phyloP scores from a whole-genome alignment of 2,113 vertebrate genomes.

The Montifringilla adamsi region DNA sequence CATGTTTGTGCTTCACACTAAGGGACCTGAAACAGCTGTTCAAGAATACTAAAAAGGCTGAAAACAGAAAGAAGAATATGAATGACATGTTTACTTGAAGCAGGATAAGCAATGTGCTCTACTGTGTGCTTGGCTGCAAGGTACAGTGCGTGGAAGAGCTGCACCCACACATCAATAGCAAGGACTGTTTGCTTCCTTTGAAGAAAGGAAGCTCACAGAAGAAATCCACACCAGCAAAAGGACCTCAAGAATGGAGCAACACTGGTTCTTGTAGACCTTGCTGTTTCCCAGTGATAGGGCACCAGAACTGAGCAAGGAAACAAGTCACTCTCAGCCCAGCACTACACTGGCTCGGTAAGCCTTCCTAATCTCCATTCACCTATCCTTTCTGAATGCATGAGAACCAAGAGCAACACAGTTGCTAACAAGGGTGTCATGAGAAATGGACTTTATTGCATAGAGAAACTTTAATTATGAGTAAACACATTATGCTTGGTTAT shows the following conservation, averaged over 20 bases:
- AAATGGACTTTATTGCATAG: background rate
- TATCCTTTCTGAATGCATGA: background rate
- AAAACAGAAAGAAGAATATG: background rate
- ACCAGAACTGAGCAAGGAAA: background rate
- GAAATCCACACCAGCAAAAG: background rate
- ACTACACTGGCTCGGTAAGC: background rate
- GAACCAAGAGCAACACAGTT: background rate
- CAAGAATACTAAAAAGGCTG: background rate
- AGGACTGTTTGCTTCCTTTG: background rate
- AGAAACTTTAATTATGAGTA: background rate
- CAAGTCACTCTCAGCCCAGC: background rate
- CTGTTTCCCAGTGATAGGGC: background rate
- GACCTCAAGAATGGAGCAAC: background rate
- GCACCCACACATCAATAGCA: fast-evolving
- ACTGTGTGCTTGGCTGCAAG: background rate
- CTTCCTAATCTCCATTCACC: background rate
- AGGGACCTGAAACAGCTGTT: background rate
- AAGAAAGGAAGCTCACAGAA: background rate
- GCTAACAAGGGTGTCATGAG: background rate
- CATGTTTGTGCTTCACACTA: background rate
- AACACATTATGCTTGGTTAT: background rate
- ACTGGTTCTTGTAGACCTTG: background rate
- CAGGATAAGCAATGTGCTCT: background rate
- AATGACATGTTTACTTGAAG: background rate
- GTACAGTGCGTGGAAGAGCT: background rate